Conservation (phyloP, 2,113 vertebrate species). For the Phodopus roborovskii region DNA sequence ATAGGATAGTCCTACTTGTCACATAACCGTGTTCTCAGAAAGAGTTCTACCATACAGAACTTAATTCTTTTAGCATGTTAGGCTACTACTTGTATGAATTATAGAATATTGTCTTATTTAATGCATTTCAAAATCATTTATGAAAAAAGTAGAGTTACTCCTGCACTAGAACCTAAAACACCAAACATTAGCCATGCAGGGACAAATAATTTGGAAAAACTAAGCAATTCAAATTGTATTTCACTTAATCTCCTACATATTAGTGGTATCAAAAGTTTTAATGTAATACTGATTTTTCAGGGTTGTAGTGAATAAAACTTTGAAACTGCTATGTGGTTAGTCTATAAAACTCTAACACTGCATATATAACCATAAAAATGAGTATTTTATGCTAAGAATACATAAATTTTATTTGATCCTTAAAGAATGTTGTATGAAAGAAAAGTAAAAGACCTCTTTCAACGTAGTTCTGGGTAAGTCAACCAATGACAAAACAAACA, state of each 20-base stretch:
- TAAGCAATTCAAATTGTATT: background rate
- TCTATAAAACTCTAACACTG: background rate
- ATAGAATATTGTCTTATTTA: conserved; percentile 19
- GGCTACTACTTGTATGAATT: conserved; percentile 25
- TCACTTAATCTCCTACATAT: background rate
- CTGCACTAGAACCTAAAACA: background rate
- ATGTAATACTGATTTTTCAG: background rate
- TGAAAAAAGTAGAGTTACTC: conserved; percentile 13
- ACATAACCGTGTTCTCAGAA: conserved; percentile 68
- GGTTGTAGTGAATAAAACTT: background rate
- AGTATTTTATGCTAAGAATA: background rate
- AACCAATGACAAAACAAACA: conserved; percentile 65
- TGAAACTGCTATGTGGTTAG: background rate
- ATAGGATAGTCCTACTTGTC: conserved; percentile 62
- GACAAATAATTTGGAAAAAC: background rate
- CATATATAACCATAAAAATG: background rate
- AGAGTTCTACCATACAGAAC: conserved; percentile 62
- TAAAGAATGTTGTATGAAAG: background rate
- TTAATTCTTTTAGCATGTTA: conserved; percentile 5
- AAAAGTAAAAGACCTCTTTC: background rate
- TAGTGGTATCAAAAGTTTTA: background rate
- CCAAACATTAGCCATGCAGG: background rate
- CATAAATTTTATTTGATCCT: background rate
- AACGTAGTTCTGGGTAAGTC: background rate
- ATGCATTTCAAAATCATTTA: conserved; percentile 36